Evolutionary conservation across 1,140 invertebrate genomes (phyloP).

Genomic region (Orius insidiosus): DNA sequence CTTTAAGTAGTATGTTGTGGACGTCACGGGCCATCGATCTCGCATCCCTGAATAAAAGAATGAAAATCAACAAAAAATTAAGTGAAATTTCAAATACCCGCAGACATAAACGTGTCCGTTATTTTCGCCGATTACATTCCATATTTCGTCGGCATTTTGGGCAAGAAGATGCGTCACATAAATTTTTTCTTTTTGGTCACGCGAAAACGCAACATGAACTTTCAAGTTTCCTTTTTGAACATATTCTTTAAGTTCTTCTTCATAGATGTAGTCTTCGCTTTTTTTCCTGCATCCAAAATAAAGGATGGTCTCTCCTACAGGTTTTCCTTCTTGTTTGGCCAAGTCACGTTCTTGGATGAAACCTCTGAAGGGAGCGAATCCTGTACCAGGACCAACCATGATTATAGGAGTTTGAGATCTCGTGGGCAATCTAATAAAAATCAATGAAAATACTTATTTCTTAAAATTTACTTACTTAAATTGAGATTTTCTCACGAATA

Average conservation of each 20-base stretch:
- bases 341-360: conserved; percentile 87
- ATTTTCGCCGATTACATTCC: conserved; percentile 77
- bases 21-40: conserved; percentile 97
- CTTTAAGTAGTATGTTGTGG: conserved; percentile 72
- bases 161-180: conserved; percentile 90
- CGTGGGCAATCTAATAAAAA: conserved; percentile 54
- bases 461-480: conserved; percentile 45
- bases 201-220: conserved; percentile 78
- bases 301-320: conserved; percentile 81
- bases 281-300: conserved; percentile 94
- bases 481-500: conserved; percentile 92
- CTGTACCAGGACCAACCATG: conserved; percentile 97
- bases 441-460: neutral
- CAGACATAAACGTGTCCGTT: conserved; percentile 97
- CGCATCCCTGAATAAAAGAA: conserved; percentile 86
- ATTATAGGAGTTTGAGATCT: conserved; percentile 78
- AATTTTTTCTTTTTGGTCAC: conserved; percentile 78
- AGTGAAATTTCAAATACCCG: conserved; percentile 52
- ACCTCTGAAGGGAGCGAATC: conserved; percentile 96
- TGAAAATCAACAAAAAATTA: too few species aligned
- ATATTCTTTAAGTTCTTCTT: conserved; percentile 78
- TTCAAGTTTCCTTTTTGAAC: conserved; percentile 58
- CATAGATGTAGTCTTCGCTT: conserved; percentile 85
- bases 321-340: conserved; percentile 51
- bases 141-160: conserved; percentile 74